Percentiles rank a stretch among this genome's conserved stretches.
These are phyloP conservation scores for Psilanteris sp. DNA, from an alignment of 1,140 invertebrate species.

Conservation along the genomic window DNA sequence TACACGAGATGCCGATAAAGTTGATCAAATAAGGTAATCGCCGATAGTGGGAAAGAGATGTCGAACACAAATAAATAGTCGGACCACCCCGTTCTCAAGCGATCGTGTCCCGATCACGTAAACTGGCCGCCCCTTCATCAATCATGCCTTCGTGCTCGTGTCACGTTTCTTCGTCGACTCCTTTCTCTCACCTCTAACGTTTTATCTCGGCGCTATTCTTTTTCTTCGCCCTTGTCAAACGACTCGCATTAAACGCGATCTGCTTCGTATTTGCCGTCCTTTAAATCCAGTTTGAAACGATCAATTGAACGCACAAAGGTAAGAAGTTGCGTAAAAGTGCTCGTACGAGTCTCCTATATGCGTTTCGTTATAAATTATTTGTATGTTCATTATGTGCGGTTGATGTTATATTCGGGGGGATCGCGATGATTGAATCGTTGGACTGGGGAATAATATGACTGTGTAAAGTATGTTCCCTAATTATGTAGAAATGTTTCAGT, in stretches of 20 bases:
- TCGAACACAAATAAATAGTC: conserved; percentile 67
- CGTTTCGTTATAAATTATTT: no score
- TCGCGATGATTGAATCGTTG: no score
- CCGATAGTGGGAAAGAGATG: conserved; percentile 57
- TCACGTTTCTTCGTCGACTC: conserved; percentile 61
- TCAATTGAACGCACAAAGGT: conserved; percentile 1
- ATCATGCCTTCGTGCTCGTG: conserved; percentile 74
- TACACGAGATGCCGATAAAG: conserved; percentile 26
- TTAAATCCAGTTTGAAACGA: conserved; percentile 25
- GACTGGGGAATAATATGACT: no score
- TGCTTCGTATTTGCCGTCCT: conserved; percentile 9
- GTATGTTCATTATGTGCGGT: no score
- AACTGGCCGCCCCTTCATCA: conserved; percentile 80
- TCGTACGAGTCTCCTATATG: no score
- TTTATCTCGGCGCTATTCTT: conserved; percentile 41
- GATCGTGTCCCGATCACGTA: conserved; percentile 79
- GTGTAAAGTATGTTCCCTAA: no score
- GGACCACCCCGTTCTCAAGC: conserved; percentile 76
- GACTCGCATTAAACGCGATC: conserved; percentile 35
- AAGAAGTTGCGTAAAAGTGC: no score
- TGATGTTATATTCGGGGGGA: no score
- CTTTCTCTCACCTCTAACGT: conserved; percentile 57
- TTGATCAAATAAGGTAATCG: conserved; percentile 49
- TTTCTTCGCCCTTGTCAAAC: conserved; percentile 43
- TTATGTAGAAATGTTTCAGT: no score